phyloP scores from a whole-genome alignment of 1,140 invertebrate genomes.

The Solen grandis region DNA sequence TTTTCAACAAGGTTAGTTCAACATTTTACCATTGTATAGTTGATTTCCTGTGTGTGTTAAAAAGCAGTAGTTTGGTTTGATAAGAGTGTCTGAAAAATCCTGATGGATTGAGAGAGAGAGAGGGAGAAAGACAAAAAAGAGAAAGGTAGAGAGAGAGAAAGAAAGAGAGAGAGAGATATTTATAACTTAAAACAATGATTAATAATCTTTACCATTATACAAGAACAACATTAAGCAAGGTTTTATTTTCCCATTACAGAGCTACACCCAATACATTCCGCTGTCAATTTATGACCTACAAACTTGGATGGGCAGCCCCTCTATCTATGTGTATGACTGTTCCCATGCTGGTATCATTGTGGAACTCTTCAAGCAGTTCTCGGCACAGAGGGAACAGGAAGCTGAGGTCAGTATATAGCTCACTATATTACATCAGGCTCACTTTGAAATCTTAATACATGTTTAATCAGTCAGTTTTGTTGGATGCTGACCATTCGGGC shows the following conservation, averaged over 20 bases:
- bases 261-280: constrained; percentile 99
- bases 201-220: too few species aligned
- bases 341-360: constrained; percentile 98
- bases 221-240: too few species aligned
- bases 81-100: not conserved
- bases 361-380: constrained; percentile 95
- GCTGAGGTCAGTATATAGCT: constrained; percentile 61
- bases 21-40: not conserved
- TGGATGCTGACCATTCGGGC: too few species aligned
- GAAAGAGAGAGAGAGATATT: too few species aligned
- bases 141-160: too few species aligned
- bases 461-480: too few species aligned
- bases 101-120: not conserved
- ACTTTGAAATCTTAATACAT: too few species aligned
- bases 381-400: constrained; percentile 94
- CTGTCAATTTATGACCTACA: constrained; percentile 98
- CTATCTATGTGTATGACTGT: constrained; percentile 99
- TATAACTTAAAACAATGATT: not conserved
- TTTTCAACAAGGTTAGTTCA: constrained; percentile 94
- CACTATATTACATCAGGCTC: not conserved
- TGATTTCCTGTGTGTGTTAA: not conserved
- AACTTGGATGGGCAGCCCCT: constrained; percentile 99
- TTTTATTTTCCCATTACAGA: constrained; percentile 83
- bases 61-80: not conserved
- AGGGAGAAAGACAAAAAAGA: too few species aligned